Evolutionary conservation across 92 coral and sea anemone species (phyloP).

Genomic region (Phenganax subtilis): DNA sequence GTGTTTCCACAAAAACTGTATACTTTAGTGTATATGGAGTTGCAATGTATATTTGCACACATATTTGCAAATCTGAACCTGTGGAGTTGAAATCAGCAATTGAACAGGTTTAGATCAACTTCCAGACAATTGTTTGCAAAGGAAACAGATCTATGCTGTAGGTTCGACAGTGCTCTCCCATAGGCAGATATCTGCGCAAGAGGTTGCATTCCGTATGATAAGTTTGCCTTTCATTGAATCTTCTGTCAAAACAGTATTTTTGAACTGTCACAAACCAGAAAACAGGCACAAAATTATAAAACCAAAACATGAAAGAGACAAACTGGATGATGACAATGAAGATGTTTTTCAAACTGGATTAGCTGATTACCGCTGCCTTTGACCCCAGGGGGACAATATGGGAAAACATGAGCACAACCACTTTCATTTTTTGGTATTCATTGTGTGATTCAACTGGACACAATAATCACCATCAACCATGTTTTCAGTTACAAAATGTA

Average conservation of each 20-base stretch:
- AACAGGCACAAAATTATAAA: slow-evolving; percentile 39
- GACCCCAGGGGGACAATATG: slow-evolving; percentile 28
- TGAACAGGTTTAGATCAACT: slow-evolving; percentile 23
- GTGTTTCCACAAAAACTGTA: no score
- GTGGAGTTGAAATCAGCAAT: slow-evolving; percentile 38
- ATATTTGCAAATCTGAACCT: slow-evolving; percentile 56
- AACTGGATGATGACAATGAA: slow-evolving; percentile 35
- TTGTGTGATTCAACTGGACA: slow-evolving; percentile 24
- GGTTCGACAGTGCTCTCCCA: slow-evolving; percentile 27
- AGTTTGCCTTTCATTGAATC: slow-evolving; percentile 45
- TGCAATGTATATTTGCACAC: slow-evolving; percentile 48
- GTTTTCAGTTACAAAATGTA: slow-evolving; percentile 8
- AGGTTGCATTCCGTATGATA: slow-evolving; percentile 46
- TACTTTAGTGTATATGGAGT: no score
- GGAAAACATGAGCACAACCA: slow-evolving; percentile 46
- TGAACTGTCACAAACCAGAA: slow-evolving; percentile 43
- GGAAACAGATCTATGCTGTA: slow-evolving; percentile 37
- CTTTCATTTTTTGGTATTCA: slow-evolving; percentile 40
- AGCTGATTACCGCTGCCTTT: slow-evolving; percentile 24
- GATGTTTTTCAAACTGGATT: slow-evolving; percentile 43
- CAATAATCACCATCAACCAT: slow-evolving; percentile 26
- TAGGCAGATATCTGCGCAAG: slow-evolving; percentile 47
- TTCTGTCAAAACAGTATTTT: slow-evolving; percentile 36
- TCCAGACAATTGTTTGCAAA: slow-evolving; percentile 39
- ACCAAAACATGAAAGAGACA: slow-evolving; percentile 26